Evolutionary conservation across 2,797 vertebrate genomes (phyloP).

Genomic region (Tarsius wallacei): DNA sequence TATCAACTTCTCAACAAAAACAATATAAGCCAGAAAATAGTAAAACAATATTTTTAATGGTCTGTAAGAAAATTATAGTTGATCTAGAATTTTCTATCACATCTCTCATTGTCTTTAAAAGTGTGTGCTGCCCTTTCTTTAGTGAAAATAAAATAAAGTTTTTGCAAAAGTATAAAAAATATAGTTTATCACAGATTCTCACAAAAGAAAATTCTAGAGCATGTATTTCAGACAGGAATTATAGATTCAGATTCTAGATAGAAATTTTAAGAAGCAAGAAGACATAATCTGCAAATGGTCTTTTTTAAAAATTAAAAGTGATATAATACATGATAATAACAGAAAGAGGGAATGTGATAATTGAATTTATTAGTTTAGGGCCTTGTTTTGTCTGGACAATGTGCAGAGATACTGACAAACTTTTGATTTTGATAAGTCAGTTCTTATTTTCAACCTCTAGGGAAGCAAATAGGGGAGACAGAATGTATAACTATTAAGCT

Average conservation of each 20-base stretch:
- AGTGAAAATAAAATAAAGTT: background rate
- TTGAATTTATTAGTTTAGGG: background rate
- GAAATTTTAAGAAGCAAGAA: background rate
- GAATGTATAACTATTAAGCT: background rate
- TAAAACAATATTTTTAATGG: background rate
- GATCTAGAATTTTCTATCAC: background rate
- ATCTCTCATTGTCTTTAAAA: no score
- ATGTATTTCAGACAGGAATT: background rate
- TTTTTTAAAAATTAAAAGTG: background rate
- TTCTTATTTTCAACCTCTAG: background rate
- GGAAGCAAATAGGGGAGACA: background rate
- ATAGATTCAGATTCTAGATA: background rate
- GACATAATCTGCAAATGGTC: background rate
- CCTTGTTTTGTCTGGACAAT: background rate
- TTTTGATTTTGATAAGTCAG: background rate
- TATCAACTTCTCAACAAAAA: background rate
- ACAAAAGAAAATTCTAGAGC: background rate
- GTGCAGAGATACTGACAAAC: background rate
- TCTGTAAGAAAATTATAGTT: background rate
- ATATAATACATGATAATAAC: background rate
- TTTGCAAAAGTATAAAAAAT: background rate
- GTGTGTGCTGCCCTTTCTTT: no score
- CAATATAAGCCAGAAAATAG: background rate
- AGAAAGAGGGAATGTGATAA: background rate
- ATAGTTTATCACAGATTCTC: background rate